Base-by-base conservation (phyloP, 1,140 invertebrate genomes). In the Cyclina sinensis region DNA sequence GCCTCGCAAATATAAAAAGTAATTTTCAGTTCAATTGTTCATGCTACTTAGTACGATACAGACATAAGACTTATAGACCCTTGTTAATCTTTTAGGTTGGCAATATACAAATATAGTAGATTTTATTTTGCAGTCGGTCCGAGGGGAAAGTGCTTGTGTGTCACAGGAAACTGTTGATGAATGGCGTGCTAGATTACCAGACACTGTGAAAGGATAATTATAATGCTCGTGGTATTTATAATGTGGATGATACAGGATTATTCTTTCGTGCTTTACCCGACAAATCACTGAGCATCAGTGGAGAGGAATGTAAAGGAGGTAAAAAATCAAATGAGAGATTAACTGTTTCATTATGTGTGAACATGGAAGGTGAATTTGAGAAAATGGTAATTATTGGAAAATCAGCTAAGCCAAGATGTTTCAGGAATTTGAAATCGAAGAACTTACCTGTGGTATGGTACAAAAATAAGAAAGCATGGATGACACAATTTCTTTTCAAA, bases 401-500 rank as follows among this genome's bases (percentile, higher is more conserved):
- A 16, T 2, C 24, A 27, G 30, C 24, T 5, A 32, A 9, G 24
- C 62, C 62, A 30, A 24, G 79, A n/a, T 82, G 57, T 43, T 82
- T 82, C 14, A 35, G 32, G 32, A 39, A 76, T 21, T 3, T 76
- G 4, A 46, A 43, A n/a, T 16, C 32, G 3, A 57, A 54, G 46
- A 79, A 30, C 16, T 21, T 79, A 18, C 76, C 76, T 9, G 76
- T 79, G 21, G 14, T 12, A 4, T 79, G 51, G 76, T n/a, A 12
- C n/a, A 54, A 4, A 5, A 90, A 89, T 32, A 82, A 54, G 32
- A 90, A 91, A 16, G 62, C 62, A 32, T 68, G 62, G 62, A 68
- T 68, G 30, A 68, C 62, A 30, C 3, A 7, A 1, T 5, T 3
- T 27, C 18, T 93, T 21, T 95, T 94, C 78, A 88, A 51, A 70